Evolutionary conservation across 1,140 invertebrate genomes (phyloP).

Genomic region (Ips nitidus): DNA sequence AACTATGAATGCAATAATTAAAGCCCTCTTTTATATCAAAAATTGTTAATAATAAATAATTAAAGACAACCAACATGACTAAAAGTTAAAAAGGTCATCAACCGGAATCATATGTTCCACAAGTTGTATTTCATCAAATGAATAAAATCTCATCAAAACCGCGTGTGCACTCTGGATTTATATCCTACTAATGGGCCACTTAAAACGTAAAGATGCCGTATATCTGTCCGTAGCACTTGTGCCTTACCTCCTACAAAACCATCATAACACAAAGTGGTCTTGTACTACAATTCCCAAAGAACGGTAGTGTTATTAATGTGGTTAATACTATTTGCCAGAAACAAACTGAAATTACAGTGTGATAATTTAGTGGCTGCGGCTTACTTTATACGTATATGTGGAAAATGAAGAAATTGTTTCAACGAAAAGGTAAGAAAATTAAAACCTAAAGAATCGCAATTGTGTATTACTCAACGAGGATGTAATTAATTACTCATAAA

Average conservation of each 20-base stretch:
- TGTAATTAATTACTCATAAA: too few species aligned
- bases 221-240: conserved; percentile 29
- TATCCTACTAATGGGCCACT: conserved; percentile 25
- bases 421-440: too few species aligned
- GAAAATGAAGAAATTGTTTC: too few species aligned
- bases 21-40: too few species aligned
- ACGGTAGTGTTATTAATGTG: background rate
- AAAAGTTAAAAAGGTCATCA: conserved; percentile 6
- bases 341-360: too few species aligned
- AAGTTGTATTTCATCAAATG: background rate
- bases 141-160: conserved; percentile 32
- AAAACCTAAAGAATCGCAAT: too few species aligned
- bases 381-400: too few species aligned
- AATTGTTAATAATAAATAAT: too few species aligned
- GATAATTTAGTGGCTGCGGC: too few species aligned
- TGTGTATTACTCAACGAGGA: too few species aligned
- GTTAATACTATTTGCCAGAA: background rate
- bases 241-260: conserved; percentile 22
- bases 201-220: conserved; percentile 28
- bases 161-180: conserved; percentile 18
- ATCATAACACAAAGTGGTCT: conserved; percentile 25
- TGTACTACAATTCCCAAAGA: background rate
- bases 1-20: too few species aligned
- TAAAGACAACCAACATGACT: too few species aligned
- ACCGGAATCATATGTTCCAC: background rate